A percentile compares a stretch with the other conserved stretches of the same genome.
Evolutionary conservation across 92 coral and sea anemone genomes (phyloP).

Genomic region (Heliopora coerulea): DNA sequence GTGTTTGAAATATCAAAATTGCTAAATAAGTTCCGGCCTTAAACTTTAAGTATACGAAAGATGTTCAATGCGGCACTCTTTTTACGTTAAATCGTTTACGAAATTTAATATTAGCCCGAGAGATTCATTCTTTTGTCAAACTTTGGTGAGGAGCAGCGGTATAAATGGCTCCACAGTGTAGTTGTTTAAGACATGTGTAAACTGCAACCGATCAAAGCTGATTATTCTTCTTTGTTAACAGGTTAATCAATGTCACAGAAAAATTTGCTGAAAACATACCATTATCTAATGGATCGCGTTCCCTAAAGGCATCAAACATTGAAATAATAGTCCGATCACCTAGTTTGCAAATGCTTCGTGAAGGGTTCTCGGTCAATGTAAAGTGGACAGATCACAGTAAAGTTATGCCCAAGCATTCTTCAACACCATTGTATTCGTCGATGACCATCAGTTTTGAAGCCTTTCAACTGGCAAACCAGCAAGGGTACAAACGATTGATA

Average conservation of each 20-base stretch:
- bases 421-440: background rate
- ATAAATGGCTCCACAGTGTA: too few species aligned
- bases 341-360: background rate
- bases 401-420: background rate
- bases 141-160: too few species aligned
- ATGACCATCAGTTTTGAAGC: conserved; percentile 5
- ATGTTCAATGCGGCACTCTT: too few species aligned
- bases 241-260: conserved; percentile 44
- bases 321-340: background rate
- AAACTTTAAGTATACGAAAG: too few species aligned
- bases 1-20: too few species aligned
- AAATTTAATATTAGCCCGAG: too few species aligned
- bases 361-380: background rate
- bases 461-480: background rate
- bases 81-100: too few species aligned
- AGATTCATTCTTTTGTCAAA: too few species aligned
- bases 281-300: background rate
- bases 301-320: background rate
- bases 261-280: conserved; percentile 48
- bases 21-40: too few species aligned
- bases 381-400: background rate
- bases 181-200: too few species aligned
- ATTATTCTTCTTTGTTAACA: background rate
- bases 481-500: conserved; percentile 14
- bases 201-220: too few species aligned